These are phyloP conservation scores for Lomographa bimaculata DNA, from an alignment of 2,888 invertebrate genomes.

Conservation along the genomic window DNA sequence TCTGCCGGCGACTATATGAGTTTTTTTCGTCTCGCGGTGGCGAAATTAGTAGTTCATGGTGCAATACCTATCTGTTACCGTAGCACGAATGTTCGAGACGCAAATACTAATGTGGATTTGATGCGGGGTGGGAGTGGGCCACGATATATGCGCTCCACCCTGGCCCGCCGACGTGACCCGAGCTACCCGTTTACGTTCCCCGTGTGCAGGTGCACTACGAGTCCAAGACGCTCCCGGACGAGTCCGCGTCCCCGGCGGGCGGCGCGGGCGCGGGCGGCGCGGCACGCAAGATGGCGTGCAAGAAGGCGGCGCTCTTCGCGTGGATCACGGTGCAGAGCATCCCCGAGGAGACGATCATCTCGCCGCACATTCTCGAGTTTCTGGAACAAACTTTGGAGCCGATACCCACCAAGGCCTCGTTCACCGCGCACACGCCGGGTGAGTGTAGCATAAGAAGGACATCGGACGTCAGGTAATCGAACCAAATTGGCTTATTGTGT, in stretches of 20 bases:
- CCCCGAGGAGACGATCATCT: slow-evolving; percentile 98
- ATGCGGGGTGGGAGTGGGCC: no score
- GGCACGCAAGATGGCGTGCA: slow-evolving; percentile 85
- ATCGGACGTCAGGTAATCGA: no score
- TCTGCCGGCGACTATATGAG: no score
- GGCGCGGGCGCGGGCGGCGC: slow-evolving; percentile 25
- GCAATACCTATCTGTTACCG: no score
- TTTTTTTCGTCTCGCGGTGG: no score
- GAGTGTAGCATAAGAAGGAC: slow-evolving; percentile 21
- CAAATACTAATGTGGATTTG: no score
- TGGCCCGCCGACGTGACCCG: no score
- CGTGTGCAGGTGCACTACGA: slow-evolving; percentile 92
- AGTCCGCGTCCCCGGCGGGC: slow-evolving; percentile 80
- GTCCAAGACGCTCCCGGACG: slow-evolving; percentile 88
- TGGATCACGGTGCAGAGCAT: slow-evolving; percentile 99
- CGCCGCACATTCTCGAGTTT: slow-evolving; percentile 98
- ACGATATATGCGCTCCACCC: no score
- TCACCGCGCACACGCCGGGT: slow-evolving; percentile 66
- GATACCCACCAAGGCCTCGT: slow-evolving; percentile 88
- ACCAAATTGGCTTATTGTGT: no score
- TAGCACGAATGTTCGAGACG: no score
- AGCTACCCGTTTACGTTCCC: no score
- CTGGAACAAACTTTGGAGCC: slow-evolving; percentile 98
- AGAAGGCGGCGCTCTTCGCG: slow-evolving; percentile 95
- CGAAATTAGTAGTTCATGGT: no score